Evolutionary conservation across 2,113 vertebrate genomes (phyloP), one percentile per base, ranked within the genome.

Genomic region (Riparia riparia): DNA sequence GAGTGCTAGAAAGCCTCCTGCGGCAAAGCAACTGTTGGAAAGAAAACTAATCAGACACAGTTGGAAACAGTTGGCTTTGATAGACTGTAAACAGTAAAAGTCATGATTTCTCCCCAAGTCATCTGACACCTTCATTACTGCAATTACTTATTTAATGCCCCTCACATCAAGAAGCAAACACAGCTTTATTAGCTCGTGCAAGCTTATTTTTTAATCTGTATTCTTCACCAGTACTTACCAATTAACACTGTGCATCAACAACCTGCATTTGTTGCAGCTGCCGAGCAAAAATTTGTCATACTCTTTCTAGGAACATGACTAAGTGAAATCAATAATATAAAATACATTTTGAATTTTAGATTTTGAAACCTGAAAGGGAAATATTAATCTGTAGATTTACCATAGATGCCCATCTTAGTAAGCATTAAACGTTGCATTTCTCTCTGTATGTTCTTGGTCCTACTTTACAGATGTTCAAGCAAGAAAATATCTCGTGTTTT

Each of bases 81-180:
- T 92, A 93, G 60, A 81, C 21, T 68, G 86, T 79, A 95, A 92
- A 78, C 83, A 74, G 72, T 58, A 80, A 83, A 94, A 97, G 91
- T 94, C 92, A 96, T 94, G 93, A 90, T 95, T 95, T 90, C 64
- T 93, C 74, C 77, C 63, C 56, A 88, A 93, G 64, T 94, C 71
- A 86, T 87, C 82, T 90, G 87, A 94, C 72, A 93, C 90, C 63
- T 94, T 94, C 93, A 95, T 95, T 96, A 94, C 71, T 74, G 34
- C 71, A 89, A 91, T 66, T 95, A 91, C 90, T 78, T 92, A 71
- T 93, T 95, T 93, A 95, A 96, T 91, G 34, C 66, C 45, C 31
- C 74, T 88, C 82, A 83, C 74, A 93, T 94, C 68, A 78, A 96
- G 95, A 93, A 80, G 64, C 22, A 91, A 96, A 91, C 53, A 50